A percentile compares a stretch with the other conserved stretches of the same genome.
These are phyloP conservation scores for Oryzias celebensis DNA, from an alignment of 2,113 vertebrate genomes.

Conservation along the genomic window DNA sequence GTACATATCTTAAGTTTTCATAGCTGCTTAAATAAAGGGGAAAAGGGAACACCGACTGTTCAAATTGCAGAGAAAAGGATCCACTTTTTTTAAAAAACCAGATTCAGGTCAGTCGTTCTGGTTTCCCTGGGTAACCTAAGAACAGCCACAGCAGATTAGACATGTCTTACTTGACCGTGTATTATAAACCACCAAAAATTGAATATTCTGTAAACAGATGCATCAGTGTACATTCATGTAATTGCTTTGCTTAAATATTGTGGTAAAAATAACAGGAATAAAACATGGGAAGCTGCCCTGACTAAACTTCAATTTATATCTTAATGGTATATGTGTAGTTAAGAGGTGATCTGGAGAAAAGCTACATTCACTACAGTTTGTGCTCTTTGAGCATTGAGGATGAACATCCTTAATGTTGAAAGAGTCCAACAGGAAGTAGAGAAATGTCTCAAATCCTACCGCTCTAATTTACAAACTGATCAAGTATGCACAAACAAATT, in stretches of 20 bases:
- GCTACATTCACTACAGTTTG: constrained; percentile 48
- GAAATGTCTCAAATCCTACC: constrained; percentile 52
- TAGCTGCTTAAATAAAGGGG: constrained; percentile 29
- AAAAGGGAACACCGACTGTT: constrained; percentile 37
- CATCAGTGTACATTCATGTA: constrained; percentile 62
- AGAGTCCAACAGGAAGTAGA: constrained; percentile 52
- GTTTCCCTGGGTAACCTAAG: constrained; percentile 16
- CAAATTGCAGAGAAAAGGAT: constrained; percentile 27
- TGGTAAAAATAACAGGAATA: constrained; percentile 38
- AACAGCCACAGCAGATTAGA: constrained; percentile 42
- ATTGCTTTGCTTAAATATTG: constrained; percentile 40
- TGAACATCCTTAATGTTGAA: not conserved
- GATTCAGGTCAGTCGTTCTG: constrained; percentile 6
- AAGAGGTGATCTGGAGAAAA: constrained; percentile 26
- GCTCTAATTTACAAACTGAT: constrained; percentile 68
- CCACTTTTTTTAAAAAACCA: not conserved
- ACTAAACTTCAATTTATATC: constrained; percentile 22
- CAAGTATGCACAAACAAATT: constrained; percentile 69
- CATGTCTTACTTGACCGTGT: no score
- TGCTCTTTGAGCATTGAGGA: constrained; percentile 17
- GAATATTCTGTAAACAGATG: no score
- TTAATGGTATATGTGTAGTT: constrained; percentile 20
- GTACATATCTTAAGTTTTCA: constrained; percentile 45
- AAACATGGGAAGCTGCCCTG: constrained; percentile 24
- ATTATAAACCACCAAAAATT: no score